Conservation (phyloP, 2,888 invertebrate species). For the Seira ritae region DNA sequence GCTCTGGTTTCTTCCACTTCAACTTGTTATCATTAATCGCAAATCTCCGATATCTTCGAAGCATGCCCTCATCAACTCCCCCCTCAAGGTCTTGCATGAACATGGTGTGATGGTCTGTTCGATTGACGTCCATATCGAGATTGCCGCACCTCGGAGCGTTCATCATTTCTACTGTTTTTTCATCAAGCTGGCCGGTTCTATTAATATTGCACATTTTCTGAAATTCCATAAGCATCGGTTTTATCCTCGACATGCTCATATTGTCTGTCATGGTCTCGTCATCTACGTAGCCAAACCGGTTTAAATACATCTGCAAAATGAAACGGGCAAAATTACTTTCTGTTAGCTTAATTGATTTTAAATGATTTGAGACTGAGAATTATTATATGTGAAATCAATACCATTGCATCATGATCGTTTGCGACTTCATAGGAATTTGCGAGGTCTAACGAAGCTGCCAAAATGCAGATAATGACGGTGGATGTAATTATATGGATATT, state of each 20-base stretch:
- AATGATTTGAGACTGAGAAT: not conserved
- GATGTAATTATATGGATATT: too few relatives aligned
- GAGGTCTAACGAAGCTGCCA: not conserved
- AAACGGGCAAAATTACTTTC: not conserved
- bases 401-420: constrained; percentile 56
- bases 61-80: not conserved
- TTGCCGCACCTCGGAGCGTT: constrained; percentile 71
- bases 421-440: constrained; percentile 21
- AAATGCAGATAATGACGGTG: not conserved
- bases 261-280: constrained; percentile 44
- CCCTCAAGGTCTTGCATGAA: constrained; percentile 21
- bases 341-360: not conserved
- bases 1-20: constrained; percentile 61
- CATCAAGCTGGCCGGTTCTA: constrained; percentile 67
- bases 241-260: constrained; percentile 50
- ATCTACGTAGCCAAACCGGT: constrained; percentile 69
- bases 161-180: constrained; percentile 70
- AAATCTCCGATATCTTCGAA: constrained; percentile 56
- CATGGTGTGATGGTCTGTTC: constrained; percentile 39
- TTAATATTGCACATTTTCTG: constrained; percentile 69
- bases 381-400: constrained; percentile 18
- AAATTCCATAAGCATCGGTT: constrained; percentile 62
- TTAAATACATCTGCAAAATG: constrained; percentile 64
- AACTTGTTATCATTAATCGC: constrained; percentile 26
- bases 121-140: constrained; percentile 51